phyloP scores from a whole-genome alignment of 1,140 invertebrate species.

The Drosophila hydei region DNA sequence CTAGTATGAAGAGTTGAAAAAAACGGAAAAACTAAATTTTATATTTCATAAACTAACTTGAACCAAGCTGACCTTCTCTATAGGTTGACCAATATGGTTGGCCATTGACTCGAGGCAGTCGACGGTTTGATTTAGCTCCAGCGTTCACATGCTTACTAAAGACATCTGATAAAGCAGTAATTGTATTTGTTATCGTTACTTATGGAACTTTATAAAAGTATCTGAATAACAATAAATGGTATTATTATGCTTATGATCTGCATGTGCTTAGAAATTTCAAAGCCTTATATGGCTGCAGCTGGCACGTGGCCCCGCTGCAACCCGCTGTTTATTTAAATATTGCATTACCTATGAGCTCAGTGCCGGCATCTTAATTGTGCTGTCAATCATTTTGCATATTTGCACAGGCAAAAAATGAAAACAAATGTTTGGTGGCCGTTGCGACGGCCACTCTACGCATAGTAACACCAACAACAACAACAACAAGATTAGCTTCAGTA shows the following conservation, averaged over 20 bases:
- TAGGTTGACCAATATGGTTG: no score
- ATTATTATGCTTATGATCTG: constrained; percentile 10
- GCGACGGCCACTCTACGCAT: constrained; percentile 41
- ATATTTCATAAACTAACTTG: no score
- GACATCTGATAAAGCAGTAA: no score
- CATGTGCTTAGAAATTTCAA: constrained; percentile 4
- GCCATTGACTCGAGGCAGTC: no score
- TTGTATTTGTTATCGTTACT: no score
- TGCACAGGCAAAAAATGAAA: constrained; percentile 51
- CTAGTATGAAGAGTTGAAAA: no score
- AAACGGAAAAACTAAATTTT: no score
- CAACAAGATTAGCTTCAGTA: constrained; percentile 19
- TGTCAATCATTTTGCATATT: constrained; percentile 82
- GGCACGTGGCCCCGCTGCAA: constrained; percentile 18
- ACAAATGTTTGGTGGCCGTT: constrained; percentile 45
- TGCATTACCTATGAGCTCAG: constrained; percentile 24
- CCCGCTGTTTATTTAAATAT: neutral
- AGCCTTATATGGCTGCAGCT: constrained; percentile 61
- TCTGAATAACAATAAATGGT: neutral
- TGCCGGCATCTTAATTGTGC: constrained; percentile 69
- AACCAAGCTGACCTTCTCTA: no score
- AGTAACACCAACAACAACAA: constrained; percentile 21
- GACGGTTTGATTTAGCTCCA: no score
- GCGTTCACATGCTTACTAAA: no score
- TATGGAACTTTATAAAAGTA: no score